Evolutionary conservation across 2,888 invertebrate species (phyloP), one percentile per base, ranked within the genome.

Genomic region (Drosophila demipolita): DNA sequence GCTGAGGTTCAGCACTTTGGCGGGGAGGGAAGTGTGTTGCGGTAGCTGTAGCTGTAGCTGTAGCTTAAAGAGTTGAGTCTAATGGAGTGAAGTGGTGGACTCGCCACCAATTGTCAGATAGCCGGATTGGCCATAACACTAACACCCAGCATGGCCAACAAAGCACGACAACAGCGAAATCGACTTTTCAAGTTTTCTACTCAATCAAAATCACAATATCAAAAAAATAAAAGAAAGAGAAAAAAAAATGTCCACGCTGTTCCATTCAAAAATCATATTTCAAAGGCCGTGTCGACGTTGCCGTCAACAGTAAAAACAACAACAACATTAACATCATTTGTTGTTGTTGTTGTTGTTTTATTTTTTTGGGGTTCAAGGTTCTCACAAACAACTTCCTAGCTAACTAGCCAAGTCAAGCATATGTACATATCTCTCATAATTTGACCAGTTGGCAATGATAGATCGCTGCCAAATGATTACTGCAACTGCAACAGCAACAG

Each of bases 381-480:
- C 84, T 84, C 73, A 66, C 78, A 74, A 72, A 86, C 75, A 80
- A 84, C 84, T 84, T 84, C 84, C 79, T 77, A 77, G 64, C 58
- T 57, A 55, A 59, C 53, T 40, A 50, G 52, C 65, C 66, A 48
- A 53, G 32, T 64, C 66, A 29, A 50, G 29, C 29, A 33, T 32
- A 52, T 35, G 35, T 61, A 53, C 40, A 36, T 45, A 45, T 71
- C 45, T 52, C 50, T 42, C 50, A 60, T 62, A 6, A 26, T 11
- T 70, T 70, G 81, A 66, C 68, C 66, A 66, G 76, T 71, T 81
- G 88, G 84, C 88, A 85, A 85, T 85, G 84, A 85, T 84, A 74
- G 86, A 87, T 84, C 66, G 75, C 74, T 82, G 81, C 81, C 81
- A 83, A 83, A 78, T 83, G 82, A 82, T 83, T 83, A 63, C 76